phyloP scores from a whole-genome alignment of 2,888 invertebrate species.

The Protophormia terraenovae region DNA sequence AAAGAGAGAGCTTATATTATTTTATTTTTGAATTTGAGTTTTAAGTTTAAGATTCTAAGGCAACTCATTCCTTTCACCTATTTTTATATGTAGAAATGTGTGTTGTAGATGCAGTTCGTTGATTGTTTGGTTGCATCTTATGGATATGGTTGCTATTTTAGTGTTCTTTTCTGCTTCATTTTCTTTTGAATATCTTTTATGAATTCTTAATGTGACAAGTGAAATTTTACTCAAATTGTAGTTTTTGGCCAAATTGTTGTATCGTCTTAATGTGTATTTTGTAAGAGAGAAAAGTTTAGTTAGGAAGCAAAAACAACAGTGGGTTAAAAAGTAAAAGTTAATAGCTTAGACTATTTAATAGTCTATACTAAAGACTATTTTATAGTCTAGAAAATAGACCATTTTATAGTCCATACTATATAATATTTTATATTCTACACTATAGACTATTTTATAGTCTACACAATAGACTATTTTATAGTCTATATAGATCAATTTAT shows the following conservation, averaged over 20 bases:
- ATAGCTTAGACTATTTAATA: too few species aligned
- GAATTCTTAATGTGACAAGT: slow-evolving; percentile 78
- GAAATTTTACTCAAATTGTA: slow-evolving; percentile 72
- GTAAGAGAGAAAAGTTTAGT: not conserved
- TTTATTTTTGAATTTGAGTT: too few species aligned
- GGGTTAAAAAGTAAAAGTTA: not conserved
- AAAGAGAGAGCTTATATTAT: too few species aligned
- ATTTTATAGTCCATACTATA: too few species aligned
- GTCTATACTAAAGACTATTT: too few species aligned
- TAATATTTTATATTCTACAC: too few species aligned
- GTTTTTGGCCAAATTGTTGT: slow-evolving; percentile 40
- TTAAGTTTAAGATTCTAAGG: slow-evolving; percentile 6
- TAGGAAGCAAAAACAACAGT: slow-evolving; percentile 3
- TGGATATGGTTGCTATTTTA: slow-evolving; percentile 70
- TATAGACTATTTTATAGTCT: too few species aligned
- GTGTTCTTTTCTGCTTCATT: slow-evolving; percentile 5
- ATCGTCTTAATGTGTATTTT: not conserved
- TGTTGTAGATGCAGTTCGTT: not conserved
- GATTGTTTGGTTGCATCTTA: slow-evolving; percentile 71
- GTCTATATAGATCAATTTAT: too few species aligned
- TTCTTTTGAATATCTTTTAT: slow-evolving; percentile 75
- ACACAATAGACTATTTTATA: too few species aligned
- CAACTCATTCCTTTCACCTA: not conserved
- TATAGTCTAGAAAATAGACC: too few species aligned
- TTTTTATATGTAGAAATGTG: not conserved